Evolutionary conservation across 2,888 invertebrate genomes (phyloP).

Genomic region (Temnothorax unifasciatus): DNA sequence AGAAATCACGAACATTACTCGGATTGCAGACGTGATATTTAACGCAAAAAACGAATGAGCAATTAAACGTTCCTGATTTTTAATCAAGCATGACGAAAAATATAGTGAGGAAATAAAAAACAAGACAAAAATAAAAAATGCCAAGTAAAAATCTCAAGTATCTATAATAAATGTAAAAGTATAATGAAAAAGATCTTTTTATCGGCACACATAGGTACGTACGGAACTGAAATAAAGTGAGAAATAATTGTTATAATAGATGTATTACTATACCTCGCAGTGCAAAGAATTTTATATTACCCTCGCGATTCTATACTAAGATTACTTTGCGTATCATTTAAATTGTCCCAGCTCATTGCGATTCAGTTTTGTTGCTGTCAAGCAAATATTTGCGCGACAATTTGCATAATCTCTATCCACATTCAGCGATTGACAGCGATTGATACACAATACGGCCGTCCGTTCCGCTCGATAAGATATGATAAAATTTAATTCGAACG

Average conservation of each 20-base stretch:
- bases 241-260: not conserved
- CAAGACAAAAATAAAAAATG: not conserved
- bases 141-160: not conserved
- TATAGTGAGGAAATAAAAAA: not conserved
- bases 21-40: not conserved
- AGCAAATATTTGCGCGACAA: not conserved
- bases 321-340: not conserved
- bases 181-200: not conserved
- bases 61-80: not conserved
- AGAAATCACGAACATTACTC: not conserved
- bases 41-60: not conserved
- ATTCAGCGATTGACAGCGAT: not conserved
- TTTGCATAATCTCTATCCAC: not conserved
- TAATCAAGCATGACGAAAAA: not conserved
- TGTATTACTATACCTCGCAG: not conserved
- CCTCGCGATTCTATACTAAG: not conserved
- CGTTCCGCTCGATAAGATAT: slow-evolving; percentile 38
- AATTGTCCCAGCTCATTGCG: not conserved
- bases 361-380: not conserved
- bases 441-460: not conserved
- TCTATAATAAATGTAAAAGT: not conserved
- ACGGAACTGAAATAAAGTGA: not conserved
- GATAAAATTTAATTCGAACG: slow-evolving; percentile 21
- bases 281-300: not conserved
- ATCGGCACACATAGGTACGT: not conserved